Evolutionary conservation across 2,797 vertebrate genomes (phyloP).

Genomic region (Otolemur crassicaudatus): DNA sequence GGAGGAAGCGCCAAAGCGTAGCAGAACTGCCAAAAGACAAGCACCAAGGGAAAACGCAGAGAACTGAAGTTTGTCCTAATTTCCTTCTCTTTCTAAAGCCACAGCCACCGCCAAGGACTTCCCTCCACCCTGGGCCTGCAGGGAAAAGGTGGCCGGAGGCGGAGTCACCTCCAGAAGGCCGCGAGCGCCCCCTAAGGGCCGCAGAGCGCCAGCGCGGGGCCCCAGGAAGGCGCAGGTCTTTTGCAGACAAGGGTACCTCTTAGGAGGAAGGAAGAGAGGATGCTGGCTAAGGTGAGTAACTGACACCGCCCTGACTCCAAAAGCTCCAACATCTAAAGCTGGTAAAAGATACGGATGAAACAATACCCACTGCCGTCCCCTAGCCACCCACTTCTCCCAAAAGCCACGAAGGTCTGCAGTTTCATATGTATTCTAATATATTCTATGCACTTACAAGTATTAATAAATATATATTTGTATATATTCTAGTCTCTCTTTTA

Average conservation of each 20-base stretch:
- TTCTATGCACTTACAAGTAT: background rate
- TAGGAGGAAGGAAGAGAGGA: background rate
- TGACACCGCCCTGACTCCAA: background rate
- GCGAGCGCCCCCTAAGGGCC: slow-evolving; percentile 70
- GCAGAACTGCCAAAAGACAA: background rate
- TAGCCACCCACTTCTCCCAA: background rate
- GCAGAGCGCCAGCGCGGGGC: background rate
- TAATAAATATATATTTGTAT: background rate
- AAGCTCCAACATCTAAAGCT: background rate
- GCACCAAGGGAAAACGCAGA: background rate
- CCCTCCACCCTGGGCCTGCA: background rate
- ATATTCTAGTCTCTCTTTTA: background rate
- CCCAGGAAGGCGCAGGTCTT: background rate
- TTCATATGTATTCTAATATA: background rate
- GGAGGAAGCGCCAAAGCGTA: background rate
- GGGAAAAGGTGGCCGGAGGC: rapidly evolving
- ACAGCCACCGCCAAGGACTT: background rate
- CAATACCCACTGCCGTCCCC: background rate
- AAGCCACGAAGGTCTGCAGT: background rate
- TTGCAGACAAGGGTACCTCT: background rate
- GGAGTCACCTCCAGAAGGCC: background rate
- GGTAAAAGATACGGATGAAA: background rate
- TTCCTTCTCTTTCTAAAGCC: background rate
- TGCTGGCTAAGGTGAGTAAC: background rate
- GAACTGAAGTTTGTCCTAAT: background rate